Percentiles rank a stretch among this genome's conserved stretches.
Conservation (phyloP, 2,888 invertebrate genomes). For the Andricus curvator region DNA sequence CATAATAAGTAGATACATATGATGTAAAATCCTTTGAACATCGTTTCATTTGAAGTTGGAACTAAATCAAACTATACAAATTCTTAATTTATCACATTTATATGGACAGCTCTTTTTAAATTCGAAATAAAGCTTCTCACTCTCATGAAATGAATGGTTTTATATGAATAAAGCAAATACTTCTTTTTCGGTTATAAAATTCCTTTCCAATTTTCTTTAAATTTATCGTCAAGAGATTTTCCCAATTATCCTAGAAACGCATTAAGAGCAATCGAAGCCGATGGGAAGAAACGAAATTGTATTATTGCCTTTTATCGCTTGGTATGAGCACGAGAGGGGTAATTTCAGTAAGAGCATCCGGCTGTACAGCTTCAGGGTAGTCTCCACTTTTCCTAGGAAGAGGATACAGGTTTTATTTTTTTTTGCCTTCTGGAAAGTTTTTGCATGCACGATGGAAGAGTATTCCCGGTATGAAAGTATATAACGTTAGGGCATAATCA, state of each 20-base stretch:
- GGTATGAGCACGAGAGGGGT: constrained; percentile 36
- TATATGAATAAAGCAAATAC: not conserved
- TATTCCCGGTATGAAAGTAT: not conserved
- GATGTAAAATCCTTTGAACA: not conserved
- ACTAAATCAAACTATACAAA: not conserved
- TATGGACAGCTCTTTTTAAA: not conserved
- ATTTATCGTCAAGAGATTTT: constrained; percentile 20
- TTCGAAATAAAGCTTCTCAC: too few species aligned
- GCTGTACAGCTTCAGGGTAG: not conserved
- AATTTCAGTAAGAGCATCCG: constrained; percentile 52
- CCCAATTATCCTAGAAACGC: constrained; percentile 1
- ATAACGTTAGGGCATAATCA: not conserved
- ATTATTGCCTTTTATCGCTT: constrained; percentile 49
- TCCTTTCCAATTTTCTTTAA: not conserved
- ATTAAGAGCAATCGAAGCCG: constrained; percentile 46
- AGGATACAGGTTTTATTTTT: constrained; percentile 17
- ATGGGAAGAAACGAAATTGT: constrained; percentile 46
- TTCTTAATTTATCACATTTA: constrained; percentile 1
- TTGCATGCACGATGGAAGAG: not conserved
- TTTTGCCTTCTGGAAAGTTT: not conserved
- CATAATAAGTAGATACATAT: constrained; percentile 5
- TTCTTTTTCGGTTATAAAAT: not conserved
- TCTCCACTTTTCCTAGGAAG: constrained; percentile 5
- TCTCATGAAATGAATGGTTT: constrained; percentile 2
- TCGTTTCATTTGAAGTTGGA: too few species aligned